Evolutionary conservation across 2,113 vertebrate genomes (phyloP), one percentile per base, ranked within the genome.

Genomic region (Scytalopus superciliaris): DNA sequence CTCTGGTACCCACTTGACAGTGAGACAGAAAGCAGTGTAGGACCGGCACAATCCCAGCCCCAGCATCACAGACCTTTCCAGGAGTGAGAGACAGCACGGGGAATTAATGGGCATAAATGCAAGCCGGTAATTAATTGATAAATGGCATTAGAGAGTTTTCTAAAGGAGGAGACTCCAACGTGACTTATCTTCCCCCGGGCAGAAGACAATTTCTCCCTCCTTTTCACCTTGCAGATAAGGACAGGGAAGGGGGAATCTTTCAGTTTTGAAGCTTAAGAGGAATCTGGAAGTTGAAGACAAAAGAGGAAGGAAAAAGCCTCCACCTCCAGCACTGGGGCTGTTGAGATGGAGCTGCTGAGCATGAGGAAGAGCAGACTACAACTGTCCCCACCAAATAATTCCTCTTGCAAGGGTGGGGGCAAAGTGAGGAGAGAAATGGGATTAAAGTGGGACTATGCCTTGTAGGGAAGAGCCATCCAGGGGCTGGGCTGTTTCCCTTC

Each of bases 221-320:
- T 96, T 96, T 97, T n/a, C 97, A 96, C 96, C 96, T 97, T 97
- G 96, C 64, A 93, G 95, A 97, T 97, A 96, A 97, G 93, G 91
- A 78, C 80, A 33, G 63, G 14, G 81, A 88, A 60, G 23, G 7
- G 63, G 92, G 66, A 47, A 76, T 49, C 78, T 87, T 63, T 53
- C 39, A 0, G 2, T 53, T 76, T 22, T 10, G 31, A 79, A 74
- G 93, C 76, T 83, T 16, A 6, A 91, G 64, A 78, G 87, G 83
- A 21, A 44, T 86, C 52, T 67, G 77, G 62, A 90, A 83, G 70
- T 70, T 44, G 87, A 64, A 24, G 92, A 60, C 62, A 89, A 79
- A 85, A 72, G 64, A 24, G 42, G 19, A 68, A 37, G 33, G 72
- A 12, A 12, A 14, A 66, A 70, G 28, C 21, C 8, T 28, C 27